phyloP scores from a whole-genome alignment of 2,888 invertebrate species.

The Hanleya hanleyi region DNA sequence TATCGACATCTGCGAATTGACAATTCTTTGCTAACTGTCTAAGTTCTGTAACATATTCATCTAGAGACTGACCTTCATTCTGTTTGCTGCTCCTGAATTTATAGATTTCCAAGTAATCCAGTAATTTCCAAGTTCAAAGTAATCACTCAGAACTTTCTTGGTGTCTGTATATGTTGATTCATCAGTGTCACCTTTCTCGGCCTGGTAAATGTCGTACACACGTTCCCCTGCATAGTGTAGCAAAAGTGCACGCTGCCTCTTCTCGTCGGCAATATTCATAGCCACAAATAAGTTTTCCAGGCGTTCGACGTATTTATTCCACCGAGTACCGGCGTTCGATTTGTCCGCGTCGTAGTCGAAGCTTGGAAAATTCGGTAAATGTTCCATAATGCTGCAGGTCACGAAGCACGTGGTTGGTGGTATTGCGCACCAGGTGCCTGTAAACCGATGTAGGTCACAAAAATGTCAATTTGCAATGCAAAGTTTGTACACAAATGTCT shows the following conservation, averaged over 20 bases:
- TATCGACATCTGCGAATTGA: slow-evolving; percentile 28
- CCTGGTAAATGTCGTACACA: neutral
- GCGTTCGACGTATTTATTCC: neutral
- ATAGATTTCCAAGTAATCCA: slow-evolving; percentile 38
- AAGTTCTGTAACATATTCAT: slow-evolving; percentile 41
- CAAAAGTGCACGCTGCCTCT: neutral
- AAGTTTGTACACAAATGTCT: too few relatives aligned
- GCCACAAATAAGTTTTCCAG: slow-evolving; percentile 7
- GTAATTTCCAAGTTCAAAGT: neutral
- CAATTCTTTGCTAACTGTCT: slow-evolving; percentile 33
- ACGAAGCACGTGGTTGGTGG: too few relatives aligned
- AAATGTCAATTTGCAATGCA: too few relatives aligned
- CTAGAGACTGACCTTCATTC: slow-evolving; percentile 27
- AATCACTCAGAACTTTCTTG: neutral
- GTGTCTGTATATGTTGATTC: neutral
- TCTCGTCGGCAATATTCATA: neutral
- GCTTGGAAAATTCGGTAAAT: neutral
- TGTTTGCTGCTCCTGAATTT: slow-evolving; percentile 37
- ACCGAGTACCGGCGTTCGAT: neutral
- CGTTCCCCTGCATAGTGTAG: neutral
- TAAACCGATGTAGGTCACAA: too few relatives aligned
- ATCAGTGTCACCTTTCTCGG: neutral
- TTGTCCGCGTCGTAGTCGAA: neutral
- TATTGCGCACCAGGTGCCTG: too few relatives aligned
- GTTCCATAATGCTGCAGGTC: neutral